Conservation (phyloP, 2,888 invertebrate species). For the Pachliopta kotzebuea region DNA sequence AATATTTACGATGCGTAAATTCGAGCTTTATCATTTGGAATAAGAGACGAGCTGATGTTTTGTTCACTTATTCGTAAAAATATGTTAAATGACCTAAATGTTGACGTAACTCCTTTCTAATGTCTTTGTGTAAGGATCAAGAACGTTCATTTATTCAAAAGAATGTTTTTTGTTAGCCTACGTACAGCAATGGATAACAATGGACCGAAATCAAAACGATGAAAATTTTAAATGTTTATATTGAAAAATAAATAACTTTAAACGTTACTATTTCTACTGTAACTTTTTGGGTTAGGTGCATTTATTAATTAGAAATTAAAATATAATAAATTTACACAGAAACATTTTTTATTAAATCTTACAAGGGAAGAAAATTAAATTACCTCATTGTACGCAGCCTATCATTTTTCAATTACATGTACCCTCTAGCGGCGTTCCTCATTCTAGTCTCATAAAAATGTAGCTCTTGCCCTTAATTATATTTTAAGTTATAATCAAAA, state of each 20-base stretch:
- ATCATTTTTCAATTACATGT: constrained; percentile 3
- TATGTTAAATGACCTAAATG: not conserved
- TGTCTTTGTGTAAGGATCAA: not conserved
- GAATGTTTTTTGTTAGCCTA: not conserved
- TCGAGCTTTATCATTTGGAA: not conserved
- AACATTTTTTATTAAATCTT: constrained; percentile 12
- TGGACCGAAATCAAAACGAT: too few relatives aligned
- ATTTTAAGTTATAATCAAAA: not conserved
- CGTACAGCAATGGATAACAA: too few relatives aligned
- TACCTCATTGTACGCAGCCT: constrained; percentile 1
- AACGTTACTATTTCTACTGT: too few relatives aligned
- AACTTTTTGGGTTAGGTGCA: too few relatives aligned
- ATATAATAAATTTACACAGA: not conserved
- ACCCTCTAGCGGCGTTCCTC: not conserved
- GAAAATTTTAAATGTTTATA: too few relatives aligned
- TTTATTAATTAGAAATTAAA: too few relatives aligned
- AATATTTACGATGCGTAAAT: constrained; percentile 1
- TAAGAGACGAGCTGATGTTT: not conserved
- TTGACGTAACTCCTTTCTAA: not conserved
- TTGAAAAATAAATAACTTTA: too few relatives aligned
- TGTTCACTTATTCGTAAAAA: not conserved
- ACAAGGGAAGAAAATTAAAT: constrained; percentile 14
- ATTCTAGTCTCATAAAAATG: not conserved
- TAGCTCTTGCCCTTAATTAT: not conserved
- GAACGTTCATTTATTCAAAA: not conserved